Base-by-base conservation (phyloP, 2,888 invertebrate genomes). In the Neelides folsomi region DNA sequence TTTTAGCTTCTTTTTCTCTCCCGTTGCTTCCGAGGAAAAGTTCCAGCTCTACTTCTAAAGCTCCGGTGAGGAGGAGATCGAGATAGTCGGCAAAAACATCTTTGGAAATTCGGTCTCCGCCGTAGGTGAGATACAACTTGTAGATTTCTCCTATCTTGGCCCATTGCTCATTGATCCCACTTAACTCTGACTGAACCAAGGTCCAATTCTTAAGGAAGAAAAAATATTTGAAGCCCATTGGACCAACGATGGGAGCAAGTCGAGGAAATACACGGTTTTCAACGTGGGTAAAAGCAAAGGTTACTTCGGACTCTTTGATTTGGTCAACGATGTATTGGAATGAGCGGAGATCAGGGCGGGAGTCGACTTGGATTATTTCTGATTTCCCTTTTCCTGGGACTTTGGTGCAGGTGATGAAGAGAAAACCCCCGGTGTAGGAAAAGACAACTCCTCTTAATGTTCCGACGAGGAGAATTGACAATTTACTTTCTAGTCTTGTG, bases 381-480 rank as follows among this genome's bases (percentile, higher is more conserved):
- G 36, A 42, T 1, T 48, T 43, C 12, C 27, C 47, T 9, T 55
- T 52, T 8, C 34, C 47, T 13, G 52, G 48, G 34, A 55, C 43
- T 39, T 51, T 50, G 9, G 59, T 34, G 16, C 54, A 53, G 1
- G 58, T 45, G 8, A 56, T 56, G n/a, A 57, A 50, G 2, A 61
- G 49, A 47, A 59, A 61, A 16, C 63, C 61, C 16, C 63, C 63
- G 38, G 63, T 60, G 35, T 57, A 59, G 9, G 55, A 52, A 49
- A 69, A 66, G 9, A 74, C 67, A 62, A 78, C 76, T 1, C 89
- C 87, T 59, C 78, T 76, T 49, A 78, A 77, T 67, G 85, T 82
- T 10, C 88, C 88, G 49, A 88, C 77, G 60, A 89, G 69, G n/a
- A 90, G 70, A 67, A 87, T 77, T 68, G 83, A 87, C 12, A 89